These are phyloP conservation scores for Nyctibius bracteatus DNA, from an alignment of 2,113 vertebrate species.

Conservation along the genomic window DNA sequence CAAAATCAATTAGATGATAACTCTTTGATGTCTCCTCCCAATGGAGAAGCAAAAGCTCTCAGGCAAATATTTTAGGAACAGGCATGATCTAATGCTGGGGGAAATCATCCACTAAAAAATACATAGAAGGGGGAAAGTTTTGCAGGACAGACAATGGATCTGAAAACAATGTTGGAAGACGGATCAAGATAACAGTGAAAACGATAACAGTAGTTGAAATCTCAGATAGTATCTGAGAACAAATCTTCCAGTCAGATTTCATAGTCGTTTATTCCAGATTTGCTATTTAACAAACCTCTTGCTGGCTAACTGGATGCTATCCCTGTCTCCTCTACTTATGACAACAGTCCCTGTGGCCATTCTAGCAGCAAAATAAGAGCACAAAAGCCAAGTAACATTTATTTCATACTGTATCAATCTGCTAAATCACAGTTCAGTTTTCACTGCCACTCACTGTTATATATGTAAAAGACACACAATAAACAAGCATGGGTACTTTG, in stretches of 20 bases:
- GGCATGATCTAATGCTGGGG: not conserved
- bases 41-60: not conserved
- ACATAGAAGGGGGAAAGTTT: not conserved
- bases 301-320: not conserved
- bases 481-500: not conserved
- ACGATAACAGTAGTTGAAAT: not conserved
- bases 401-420: not conserved
- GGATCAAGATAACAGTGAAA: not conserved
- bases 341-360: not conserved
- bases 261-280: not conserved
- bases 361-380: not conserved
- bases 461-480: not conserved
- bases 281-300: not conserved
- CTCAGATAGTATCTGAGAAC: not conserved
- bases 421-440: not conserved
- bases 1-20: slow-evolving; percentile 10
- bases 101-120: not conserved
- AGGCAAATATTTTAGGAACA: slow-evolving; percentile 1
- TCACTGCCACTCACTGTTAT: not conserved
- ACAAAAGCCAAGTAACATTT: not conserved
- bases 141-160: not conserved
- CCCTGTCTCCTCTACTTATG: not conserved
- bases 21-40: slow-evolving; percentile 17
- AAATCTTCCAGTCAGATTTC: not conserved
- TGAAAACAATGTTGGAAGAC: not conserved